A percentile compares a stretch with the other conserved stretches of the same genome.
Evolutionary conservation across 2,113 vertebrate species (phyloP).

Genomic region (Lampris incognitus): DNA sequence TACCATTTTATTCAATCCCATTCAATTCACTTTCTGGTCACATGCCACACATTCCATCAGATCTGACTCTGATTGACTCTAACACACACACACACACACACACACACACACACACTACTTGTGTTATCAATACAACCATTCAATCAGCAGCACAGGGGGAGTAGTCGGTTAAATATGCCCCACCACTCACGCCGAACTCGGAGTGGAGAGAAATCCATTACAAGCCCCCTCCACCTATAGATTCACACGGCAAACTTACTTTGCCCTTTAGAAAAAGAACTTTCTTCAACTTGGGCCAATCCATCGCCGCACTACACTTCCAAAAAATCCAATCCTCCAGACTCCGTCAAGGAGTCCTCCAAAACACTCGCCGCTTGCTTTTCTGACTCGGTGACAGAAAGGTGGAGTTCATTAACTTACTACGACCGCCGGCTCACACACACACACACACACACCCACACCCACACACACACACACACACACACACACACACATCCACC

Average conservation of each 20-base stretch:
- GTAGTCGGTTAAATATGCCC: conserved; percentile 37
- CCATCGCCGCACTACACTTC: neutral
- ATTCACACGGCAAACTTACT: conserved; percentile 7
- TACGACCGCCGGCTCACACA: too few species aligned
- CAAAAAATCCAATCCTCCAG: neutral
- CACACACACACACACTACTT: conserved; percentile 21
- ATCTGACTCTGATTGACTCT: conserved; percentile 39
- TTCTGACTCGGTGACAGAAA: too few species aligned
- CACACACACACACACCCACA: too few species aligned
- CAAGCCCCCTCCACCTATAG: conserved; percentile 8
- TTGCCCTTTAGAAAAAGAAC: conserved; percentile 23
- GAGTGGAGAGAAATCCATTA: conserved; percentile 9
- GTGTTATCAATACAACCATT: conserved; percentile 63
- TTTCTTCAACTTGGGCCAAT: neutral
- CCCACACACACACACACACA: too few species aligned
- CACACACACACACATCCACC: conserved; percentile 6
- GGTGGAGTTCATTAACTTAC: too few species aligned
- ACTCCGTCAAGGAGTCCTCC: neutral
- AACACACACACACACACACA: conserved; percentile 28
- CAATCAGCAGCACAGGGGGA: conserved; percentile 64
- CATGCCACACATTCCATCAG: conserved; percentile 49
- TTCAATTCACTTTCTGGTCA: conserved; percentile 59
- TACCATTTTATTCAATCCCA: conserved; percentile 46
- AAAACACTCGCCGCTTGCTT: too few species aligned
- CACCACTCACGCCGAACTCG: conserved; percentile 8